Percentiles rank a stretch among this genome's conserved stretches.
Conservation (phyloP, 2,113 vertebrate species). For the Syngnathus scovelli region DNA sequence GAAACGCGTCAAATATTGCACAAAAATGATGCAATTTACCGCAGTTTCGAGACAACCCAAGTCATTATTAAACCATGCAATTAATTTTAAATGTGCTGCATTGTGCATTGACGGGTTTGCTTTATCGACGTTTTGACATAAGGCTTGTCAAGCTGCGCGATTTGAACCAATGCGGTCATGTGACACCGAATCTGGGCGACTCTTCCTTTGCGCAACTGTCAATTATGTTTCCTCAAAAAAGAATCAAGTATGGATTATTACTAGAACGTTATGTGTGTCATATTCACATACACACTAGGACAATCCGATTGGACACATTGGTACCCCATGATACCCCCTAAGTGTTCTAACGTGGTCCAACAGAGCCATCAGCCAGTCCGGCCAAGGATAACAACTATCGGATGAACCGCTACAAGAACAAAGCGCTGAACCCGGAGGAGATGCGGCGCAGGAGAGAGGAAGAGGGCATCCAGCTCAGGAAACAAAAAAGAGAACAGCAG, state of each 20-base stretch:
- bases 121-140: neutral
- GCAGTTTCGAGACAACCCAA: no score
- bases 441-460: conserved; percentile 95
- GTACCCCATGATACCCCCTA: neutral
- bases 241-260: neutral
- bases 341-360: neutral
- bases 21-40: neutral
- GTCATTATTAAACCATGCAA: neutral
- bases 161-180: neutral
- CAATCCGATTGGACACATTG: neutral
- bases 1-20: neutral
- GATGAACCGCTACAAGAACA: conserved; percentile 99
- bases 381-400: conserved; percentile 92
- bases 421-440: conserved; percentile 94
- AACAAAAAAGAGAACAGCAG: conserved; percentile 97
- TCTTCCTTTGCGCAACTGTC: neutral
- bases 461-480: conserved; percentile 94
- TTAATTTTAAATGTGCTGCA: neutral
- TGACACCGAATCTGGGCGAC: neutral
- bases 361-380: conserved; percentile 93
- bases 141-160: neutral
- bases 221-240: neutral
- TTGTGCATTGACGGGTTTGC: neutral
- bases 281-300: neutral
- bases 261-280: neutral